Evolutionary conservation across 2,888 invertebrate genomes (phyloP).

Genomic region (Seira sanloemensis): DNA sequence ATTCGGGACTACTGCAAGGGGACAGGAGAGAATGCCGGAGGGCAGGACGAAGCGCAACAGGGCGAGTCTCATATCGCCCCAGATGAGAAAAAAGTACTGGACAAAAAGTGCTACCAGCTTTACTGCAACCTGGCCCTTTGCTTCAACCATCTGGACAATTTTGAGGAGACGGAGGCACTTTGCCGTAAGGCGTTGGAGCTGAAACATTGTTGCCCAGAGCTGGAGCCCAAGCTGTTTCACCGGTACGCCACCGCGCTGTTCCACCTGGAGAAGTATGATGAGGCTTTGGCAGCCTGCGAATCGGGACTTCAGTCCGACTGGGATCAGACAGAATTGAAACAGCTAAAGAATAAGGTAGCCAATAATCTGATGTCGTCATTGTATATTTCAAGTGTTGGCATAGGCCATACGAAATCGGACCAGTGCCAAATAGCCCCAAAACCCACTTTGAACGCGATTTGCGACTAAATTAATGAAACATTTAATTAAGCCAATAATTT

Average conservation of each 20-base stretch:
- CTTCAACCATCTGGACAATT: not conserved
- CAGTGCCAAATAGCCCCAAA: no score
- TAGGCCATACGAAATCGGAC: no score
- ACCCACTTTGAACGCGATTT: no score
- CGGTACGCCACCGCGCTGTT: not conserved
- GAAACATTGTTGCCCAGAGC: not conserved
- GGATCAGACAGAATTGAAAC: conserved; percentile 18
- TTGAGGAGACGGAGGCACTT: not conserved
- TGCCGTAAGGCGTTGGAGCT: conserved; percentile 14
- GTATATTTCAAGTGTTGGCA: no score
- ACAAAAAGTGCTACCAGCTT: conserved; percentile 14
- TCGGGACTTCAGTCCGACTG: not conserved
- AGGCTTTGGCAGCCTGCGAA: not conserved
- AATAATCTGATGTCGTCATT: no score
- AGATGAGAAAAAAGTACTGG: not conserved
- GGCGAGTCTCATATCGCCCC: not conserved
- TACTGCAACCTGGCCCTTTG: conserved; percentile 34
- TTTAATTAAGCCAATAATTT: no score
- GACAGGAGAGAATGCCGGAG: no score
- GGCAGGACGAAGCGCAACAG: not conserved
- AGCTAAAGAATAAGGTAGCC: conserved; percentile 11
- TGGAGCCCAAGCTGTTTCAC: conserved; percentile 29
- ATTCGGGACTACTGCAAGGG: not conserved
- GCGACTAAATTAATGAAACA: no score
- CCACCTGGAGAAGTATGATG: not conserved